These are phyloP conservation scores for Holocentrus rufus DNA, from an alignment of 2,797 vertebrate genomes.

Conservation along the genomic window DNA sequence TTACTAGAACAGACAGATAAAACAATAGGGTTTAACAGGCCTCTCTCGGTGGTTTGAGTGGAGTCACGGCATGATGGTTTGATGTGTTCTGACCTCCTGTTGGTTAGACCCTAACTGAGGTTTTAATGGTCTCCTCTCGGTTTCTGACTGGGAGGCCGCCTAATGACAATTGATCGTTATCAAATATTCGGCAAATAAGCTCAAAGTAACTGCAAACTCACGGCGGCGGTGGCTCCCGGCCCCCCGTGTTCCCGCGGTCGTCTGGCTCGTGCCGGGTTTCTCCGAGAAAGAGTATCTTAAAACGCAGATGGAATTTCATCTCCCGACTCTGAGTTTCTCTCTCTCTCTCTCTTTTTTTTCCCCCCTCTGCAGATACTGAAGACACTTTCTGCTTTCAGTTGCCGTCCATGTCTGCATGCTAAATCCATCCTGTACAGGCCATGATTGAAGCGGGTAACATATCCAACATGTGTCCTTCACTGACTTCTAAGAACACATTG, in stretches of 20 bases:
- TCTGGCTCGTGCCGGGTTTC: conserved; percentile 65
- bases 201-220: conserved; percentile 51
- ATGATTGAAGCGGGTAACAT: conserved; percentile 41
- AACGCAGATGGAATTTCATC: conserved; percentile 74
- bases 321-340: conserved; percentile 38
- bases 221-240: conserved; percentile 45
- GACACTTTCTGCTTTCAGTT: conserved; percentile 60
- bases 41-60: conserved; percentile 48
- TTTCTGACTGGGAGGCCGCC: conserved; percentile 45
- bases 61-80: conserved; percentile 40
- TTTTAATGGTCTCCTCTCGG: conserved; percentile 64
- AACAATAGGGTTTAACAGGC: conserved; percentile 32
- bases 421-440: conserved; percentile 19
- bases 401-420: conserved; percentile 28
- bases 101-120: conserved; percentile 53
- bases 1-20: conserved; percentile 8
- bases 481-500: conserved; percentile 24
- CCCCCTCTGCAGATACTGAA: conserved; percentile 25
- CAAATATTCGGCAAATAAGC: conserved; percentile 57
- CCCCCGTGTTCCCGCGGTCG: conserved; percentile 53
- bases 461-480: conserved; percentile 38
- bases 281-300: conserved; percentile 65
- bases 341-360: no score
- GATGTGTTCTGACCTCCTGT: conserved; percentile 38
- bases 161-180: conserved; percentile 67